Conservation (phyloP, 2,888 invertebrate genomes). For the Thecocarcelia acutangulata region DNA sequence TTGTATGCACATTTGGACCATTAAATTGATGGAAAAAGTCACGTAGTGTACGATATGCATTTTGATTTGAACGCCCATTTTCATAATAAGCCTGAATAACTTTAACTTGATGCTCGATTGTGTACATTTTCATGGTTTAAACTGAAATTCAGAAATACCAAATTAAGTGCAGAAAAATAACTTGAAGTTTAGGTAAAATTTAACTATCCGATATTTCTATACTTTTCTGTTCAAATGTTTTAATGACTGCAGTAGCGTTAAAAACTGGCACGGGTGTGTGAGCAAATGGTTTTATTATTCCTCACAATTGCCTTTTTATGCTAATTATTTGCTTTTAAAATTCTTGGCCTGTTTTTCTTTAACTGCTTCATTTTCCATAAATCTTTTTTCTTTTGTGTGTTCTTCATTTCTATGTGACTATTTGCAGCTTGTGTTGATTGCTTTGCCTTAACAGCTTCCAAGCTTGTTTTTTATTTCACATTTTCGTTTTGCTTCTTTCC, state of each 20-base stretch:
- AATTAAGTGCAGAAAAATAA: too few species aligned
- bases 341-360: constrained; percentile 62
- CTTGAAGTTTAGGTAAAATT: too few species aligned
- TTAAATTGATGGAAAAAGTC: too few species aligned
- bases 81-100: too few species aligned
- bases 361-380: constrained; percentile 2
- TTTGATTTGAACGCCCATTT: too few species aligned
- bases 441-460: constrained; percentile 59
- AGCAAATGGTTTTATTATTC: constrained; percentile 41
- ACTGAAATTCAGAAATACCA: too few species aligned
- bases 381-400: too few species aligned
- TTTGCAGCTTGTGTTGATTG: constrained; percentile 56
- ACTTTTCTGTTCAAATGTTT: neutral
- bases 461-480: constrained; percentile 10
- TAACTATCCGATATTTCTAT: neutral
- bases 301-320: constrained; percentile 65
- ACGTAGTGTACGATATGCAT: too few species aligned
- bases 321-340: constrained; percentile 70
- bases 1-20: too few species aligned
- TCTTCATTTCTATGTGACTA: constrained; percentile 3
- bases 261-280: neutral
- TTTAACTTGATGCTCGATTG: too few species aligned
- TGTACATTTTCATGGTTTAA: too few species aligned
- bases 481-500: neutral
- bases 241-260: neutral